Evolutionary conservation across 2,888 invertebrate genomes (phyloP).

Genomic region (Melanostoma mellinum): DNA sequence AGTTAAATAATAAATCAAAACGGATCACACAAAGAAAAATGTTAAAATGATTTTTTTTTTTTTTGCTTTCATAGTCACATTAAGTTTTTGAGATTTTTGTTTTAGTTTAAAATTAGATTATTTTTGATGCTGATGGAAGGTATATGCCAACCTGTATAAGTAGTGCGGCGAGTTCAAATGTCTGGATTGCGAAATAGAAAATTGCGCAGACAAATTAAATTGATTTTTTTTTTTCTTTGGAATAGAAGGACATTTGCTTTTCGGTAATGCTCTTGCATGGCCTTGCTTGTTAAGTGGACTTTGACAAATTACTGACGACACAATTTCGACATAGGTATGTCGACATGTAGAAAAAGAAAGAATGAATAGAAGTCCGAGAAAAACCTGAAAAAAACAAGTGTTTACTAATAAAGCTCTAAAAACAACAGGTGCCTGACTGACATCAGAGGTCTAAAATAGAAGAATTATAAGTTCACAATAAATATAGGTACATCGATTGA

Average conservation of each 20-base stretch:
- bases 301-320: slow-evolving; percentile 20
- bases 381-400: no score
- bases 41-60: slow-evolving; percentile 24
- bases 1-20: slow-evolving; percentile 61
- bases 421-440: background rate
- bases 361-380: no score
- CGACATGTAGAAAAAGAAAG: no score
- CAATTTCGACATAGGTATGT: background rate
- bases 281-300: background rate
- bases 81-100: slow-evolving; percentile 24
- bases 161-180: slow-evolving; percentile 60
- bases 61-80: slow-evolving; percentile 38
- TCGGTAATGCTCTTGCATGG: slow-evolving; percentile 17
- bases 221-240: background rate
- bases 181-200: slow-evolving; percentile 31
- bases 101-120: slow-evolving; percentile 44
- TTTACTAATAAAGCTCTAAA: no score
- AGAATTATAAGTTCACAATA: no score
- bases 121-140: background rate
- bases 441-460: background rate
- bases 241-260: slow-evolving; percentile 3
- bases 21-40: slow-evolving; percentile 10
- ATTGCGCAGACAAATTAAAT: slow-evolving; percentile 15
- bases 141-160: slow-evolving; percentile 41
- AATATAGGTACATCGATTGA: no score